Evolutionary conservation across 2,888 invertebrate species (phyloP).

Genomic region (Pandemis heparana): DNA sequence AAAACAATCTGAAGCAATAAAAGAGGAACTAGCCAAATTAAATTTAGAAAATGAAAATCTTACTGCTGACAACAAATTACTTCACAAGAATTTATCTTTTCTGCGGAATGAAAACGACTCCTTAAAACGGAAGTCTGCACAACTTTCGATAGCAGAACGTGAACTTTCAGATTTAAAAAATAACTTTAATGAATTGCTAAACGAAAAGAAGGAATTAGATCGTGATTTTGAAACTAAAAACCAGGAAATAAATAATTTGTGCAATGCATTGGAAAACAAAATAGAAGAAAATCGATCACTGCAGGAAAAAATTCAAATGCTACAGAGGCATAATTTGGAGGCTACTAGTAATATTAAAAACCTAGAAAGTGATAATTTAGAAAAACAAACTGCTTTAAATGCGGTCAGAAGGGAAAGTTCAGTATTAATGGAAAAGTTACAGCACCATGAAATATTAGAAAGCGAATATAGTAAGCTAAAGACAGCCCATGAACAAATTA

Average conservation of each 20-base stretch:
- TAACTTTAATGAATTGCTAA: conserved; percentile 50
- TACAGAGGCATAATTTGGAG: conserved; percentile 53
- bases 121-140: conserved; percentile 49
- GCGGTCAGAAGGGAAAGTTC: conserved; percentile 60
- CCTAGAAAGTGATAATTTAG: conserved; percentile 61
- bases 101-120: conserved; percentile 52
- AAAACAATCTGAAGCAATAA: conserved; percentile 54
- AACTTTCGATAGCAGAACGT: conserved; percentile 51
- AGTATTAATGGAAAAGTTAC: conserved; percentile 60
- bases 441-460: conserved; percentile 60
- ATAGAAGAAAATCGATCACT: conserved; percentile 63
- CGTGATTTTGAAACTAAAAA: conserved; percentile 57
- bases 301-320: conserved; percentile 52
- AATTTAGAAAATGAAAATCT: conserved; percentile 53
- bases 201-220: conserved; percentile 57
- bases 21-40: conserved; percentile 56
- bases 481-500: conserved; percentile 53
- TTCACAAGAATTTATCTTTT: conserved; percentile 53
- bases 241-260: conserved; percentile 58
- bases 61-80: conserved; percentile 54
- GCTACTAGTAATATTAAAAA: conserved; percentile 52
- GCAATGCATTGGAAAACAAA: conserved; percentile 59
- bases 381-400: conserved; percentile 54
- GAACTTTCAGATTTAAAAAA: conserved; percentile 54
- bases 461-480: conserved; percentile 59